Evolutionary conservation across 2,888 invertebrate species (phyloP), one percentile per base, ranked within the genome.

Genomic region (Sesia apiformis): DNA sequence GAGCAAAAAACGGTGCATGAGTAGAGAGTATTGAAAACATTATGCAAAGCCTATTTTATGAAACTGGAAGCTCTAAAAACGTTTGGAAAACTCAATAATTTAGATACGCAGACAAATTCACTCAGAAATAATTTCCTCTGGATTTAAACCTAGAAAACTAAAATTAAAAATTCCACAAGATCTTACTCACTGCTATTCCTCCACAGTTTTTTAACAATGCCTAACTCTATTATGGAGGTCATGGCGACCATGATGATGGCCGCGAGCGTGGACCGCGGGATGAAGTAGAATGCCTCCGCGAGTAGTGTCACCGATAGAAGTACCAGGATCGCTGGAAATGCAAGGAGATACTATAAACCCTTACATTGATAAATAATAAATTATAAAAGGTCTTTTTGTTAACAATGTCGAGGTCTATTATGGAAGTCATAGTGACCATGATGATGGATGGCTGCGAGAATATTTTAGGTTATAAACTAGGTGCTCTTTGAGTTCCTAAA

Each of bases 201-300:
- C 96, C 96, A 97, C 51, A 97, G 89, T 4, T 93, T 84, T 5
- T 73, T 74, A 38, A 95, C 90, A 8, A 94, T 92, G 46, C 91
- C 85, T 59, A 93, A 87, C 61, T 97, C 96, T 4, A 97, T 90
- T 90, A 97, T 93, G 63, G 94, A 94, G 61, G 94, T 91, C 92
- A 98, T 97, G 38, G 98, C 97, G 41, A 95, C 93, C 60, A 97
- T 94, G 63, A 98, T 97, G 59, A 98, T 94, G 2, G 94, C 96
- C 0, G 97, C 94, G 4, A 98, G 86, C 0, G 95, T 94, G 0
- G 97, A 92, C 70, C 96, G 96, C 1, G 97, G 97, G 67, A 97
- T 96, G 81, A 92, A 97, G 74, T 92, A 93, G 78, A 98, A 97
- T 23, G 94, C 92, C 0, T 93, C 92, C 0, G 97, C 94, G 4